Conservation (phyloP, 1,140 invertebrate species). For the Cotesia glomerata region DNA sequence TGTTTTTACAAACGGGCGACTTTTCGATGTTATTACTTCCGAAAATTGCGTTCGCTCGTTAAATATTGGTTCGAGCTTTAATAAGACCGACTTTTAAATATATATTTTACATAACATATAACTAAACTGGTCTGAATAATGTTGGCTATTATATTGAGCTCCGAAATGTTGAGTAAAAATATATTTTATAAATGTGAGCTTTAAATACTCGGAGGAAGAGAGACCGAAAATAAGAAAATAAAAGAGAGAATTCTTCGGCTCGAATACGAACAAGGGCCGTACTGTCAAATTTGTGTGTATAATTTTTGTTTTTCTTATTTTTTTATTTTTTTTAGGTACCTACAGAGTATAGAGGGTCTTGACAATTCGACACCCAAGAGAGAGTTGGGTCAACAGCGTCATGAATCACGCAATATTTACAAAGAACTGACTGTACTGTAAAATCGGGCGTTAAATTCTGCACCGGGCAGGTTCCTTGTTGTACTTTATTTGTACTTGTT, state of each 20-base stretch:
- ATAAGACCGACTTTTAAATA: too few relatives aligned
- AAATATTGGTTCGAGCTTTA: too few relatives aligned
- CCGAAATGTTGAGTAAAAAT: too few relatives aligned
- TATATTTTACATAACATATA: too few relatives aligned
- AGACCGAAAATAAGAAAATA: too few relatives aligned
- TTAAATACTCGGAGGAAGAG: neutral
- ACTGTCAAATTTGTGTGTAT: neutral
- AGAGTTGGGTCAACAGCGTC: constrained; percentile 46
- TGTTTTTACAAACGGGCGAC: too few relatives aligned
- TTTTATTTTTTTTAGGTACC: neutral
- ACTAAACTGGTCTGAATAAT: too few relatives aligned
- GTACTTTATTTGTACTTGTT: constrained; percentile 14
- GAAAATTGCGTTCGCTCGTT: too few relatives aligned
- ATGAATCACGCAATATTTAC: constrained; percentile 33
- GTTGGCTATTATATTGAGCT: too few relatives aligned
- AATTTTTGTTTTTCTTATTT: neutral
- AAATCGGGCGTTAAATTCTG: constrained; percentile 4
- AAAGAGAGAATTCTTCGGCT: too few relatives aligned
- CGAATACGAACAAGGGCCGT: neutral
- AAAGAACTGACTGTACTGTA: neutral
- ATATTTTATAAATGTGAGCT: neutral
- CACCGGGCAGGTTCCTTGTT: neutral
- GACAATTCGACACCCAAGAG: constrained; percentile 27
- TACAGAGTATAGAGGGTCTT: neutral
- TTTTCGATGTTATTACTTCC: too few relatives aligned